Conservation (phyloP, 1,140 invertebrate species). For the Drosophila sucinea region DNA sequence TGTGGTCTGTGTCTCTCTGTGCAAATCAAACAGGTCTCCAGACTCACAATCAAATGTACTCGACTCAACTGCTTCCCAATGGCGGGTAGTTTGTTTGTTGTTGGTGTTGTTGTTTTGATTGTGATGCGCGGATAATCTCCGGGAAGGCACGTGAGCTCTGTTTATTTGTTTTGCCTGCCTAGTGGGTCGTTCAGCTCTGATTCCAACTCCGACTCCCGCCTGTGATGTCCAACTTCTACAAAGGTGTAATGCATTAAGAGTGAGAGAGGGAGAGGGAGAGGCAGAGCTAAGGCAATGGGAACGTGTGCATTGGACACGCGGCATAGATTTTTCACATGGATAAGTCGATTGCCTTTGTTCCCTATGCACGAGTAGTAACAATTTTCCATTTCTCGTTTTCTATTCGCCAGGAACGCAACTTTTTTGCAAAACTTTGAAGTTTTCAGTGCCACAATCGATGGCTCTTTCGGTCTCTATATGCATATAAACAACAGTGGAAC, state of each 20-base stretch:
- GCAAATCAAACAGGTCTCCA: slow-evolving; percentile 76
- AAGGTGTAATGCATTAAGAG: slow-evolving; percentile 73
- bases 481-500: slow-evolving; percentile 9
- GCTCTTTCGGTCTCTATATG: slow-evolving; percentile 1
- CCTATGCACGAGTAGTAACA: slow-evolving; percentile 16
- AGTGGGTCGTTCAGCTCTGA: slow-evolving; percentile 32
- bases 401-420: slow-evolving; percentile 45
- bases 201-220: slow-evolving; percentile 15
- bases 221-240: slow-evolving; percentile 15
- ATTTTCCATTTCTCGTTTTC: slow-evolving; percentile 42
- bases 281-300: slow-evolving; percentile 31
- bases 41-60: slow-evolving; percentile 27
- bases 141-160: slow-evolving; percentile 66
- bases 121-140: slow-evolving; percentile 75
- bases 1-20: slow-evolving; percentile 38
- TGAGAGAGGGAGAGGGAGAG: background rate
- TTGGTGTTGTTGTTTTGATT: slow-evolving; percentile 66
- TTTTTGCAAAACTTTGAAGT: slow-evolving; percentile 59
- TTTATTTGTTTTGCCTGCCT: slow-evolving; percentile 66
- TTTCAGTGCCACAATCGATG: slow-evolving; percentile 22
- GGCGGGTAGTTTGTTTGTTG: slow-evolving; percentile 68
- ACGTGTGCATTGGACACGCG: slow-evolving; percentile 66
- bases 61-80: slow-evolving; percentile 17
- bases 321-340: slow-evolving; percentile 79
- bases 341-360: slow-evolving; percentile 59